Conservation (phyloP, 2,888 invertebrate genomes). For the Drosophila neutralis region DNA sequence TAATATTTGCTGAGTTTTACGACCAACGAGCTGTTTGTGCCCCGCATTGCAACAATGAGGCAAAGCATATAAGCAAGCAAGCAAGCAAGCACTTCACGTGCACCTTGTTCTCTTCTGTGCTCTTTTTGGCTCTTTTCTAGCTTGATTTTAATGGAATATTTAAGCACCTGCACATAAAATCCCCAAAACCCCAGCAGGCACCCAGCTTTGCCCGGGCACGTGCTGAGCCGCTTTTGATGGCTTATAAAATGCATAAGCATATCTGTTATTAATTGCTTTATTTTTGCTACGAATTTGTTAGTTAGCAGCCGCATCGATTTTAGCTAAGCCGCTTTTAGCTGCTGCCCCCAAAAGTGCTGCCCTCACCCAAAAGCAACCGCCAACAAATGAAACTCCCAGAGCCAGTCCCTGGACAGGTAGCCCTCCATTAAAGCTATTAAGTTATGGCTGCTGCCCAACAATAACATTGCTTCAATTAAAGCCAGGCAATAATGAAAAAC, state of each 20-base stretch:
- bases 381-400: slow-evolving; percentile 17
- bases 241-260: slow-evolving; percentile 61
- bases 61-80: slow-evolving; percentile 21
- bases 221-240: slow-evolving; percentile 53
- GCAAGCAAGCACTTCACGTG: slow-evolving; percentile 4
- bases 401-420: slow-evolving; percentile 1
- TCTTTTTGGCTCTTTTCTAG: slow-evolving; percentile 26
- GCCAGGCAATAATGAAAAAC: slow-evolving; percentile 27
- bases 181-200: slow-evolving; percentile 1
- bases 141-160: slow-evolving; percentile 66
- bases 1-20: slow-evolving; percentile 65
- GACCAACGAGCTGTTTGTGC: slow-evolving; percentile 62
- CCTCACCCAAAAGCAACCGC: slow-evolving; percentile 1
- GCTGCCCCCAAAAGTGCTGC: background rate
- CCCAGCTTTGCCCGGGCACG: slow-evolving; percentile 22
- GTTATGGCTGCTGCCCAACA: slow-evolving; percentile 32
- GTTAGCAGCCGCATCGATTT: slow-evolving; percentile 45
- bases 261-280: slow-evolving; percentile 70
- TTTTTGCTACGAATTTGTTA: slow-evolving; percentile 44
- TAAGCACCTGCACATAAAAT: slow-evolving; percentile 57
- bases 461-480: slow-evolving; percentile 57
- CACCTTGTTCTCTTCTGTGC: slow-evolving; percentile 7
- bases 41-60: slow-evolving; percentile 63
- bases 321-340: slow-evolving; percentile 45
- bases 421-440: slow-evolving; percentile 48